Base-by-base conservation (phyloP, 2,888 invertebrate species). In the Nezara viridula region DNA sequence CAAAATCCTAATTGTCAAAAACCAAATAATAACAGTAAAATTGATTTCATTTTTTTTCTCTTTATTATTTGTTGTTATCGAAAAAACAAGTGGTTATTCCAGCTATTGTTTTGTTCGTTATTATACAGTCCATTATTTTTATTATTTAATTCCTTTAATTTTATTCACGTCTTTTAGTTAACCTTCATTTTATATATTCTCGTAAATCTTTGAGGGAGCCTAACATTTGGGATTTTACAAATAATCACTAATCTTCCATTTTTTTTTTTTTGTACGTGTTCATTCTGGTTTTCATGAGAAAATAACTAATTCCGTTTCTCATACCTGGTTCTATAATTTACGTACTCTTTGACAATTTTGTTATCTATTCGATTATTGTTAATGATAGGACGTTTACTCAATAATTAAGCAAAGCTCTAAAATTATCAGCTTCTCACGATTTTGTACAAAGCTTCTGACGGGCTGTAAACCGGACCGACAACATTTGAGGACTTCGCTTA, bases 361-460 rank as follows among this genome's bases (percentile, higher is more conserved):
- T 27, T 14, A 66, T 32, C 66, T 21, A 66, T 16, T 27, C 16
- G 5, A 32, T 12, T 16, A 16, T 66, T 21, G 7, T 10, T 32
- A 66, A 66, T 66, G 27, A 66, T 66, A 14, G 16, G 66, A 14
- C 32, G 10, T 32, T 5, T 27, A 16, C 66, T 66, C 5, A 32
- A 32, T 32, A 66, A 32, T 32, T 16, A 32, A 16, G 5, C 66
- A 14, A 6, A 66, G 32, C 12, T 32, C 14, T 32, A 10, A 7
- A 66, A 66, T 66, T 66, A 66, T 32, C 66, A 32, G 32, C 32
- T 66, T 66, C 66, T 21, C 66, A 66, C 66, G 66, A 66, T 66
- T 66, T 66, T 66, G 14, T 16, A 66, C 27, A 66, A 66, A 66
- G 66, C 16, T 12, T 32, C 32, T 7, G 55, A 24, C n/a, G 55